Evolutionary conservation across 2,888 invertebrate species (phyloP), one percentile per base, ranked within the genome.

Genomic region (Drosophila infuscata): DNA sequence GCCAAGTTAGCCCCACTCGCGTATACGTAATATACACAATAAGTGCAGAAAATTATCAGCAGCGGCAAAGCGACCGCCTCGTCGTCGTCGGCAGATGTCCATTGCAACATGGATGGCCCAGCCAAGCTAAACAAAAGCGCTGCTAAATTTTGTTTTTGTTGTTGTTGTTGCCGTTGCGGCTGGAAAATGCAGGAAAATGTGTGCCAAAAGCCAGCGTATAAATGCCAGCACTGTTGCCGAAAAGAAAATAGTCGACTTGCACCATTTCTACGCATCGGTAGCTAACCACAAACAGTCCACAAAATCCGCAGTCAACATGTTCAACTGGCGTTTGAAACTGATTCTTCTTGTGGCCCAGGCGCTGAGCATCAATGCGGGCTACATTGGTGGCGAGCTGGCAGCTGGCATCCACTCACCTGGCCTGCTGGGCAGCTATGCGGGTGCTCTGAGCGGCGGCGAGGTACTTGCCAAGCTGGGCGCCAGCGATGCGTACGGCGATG

Each of bases 231-330:
- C 57, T 65, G 64, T 74, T 60, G 73, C 57, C 66, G 74, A 82
- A 79, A 85, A 80, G 79, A 91, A 88, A 91, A 87, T 92, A 91
- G 91, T 91, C 76, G 79, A 79, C 81, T 88, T 82, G 78, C 79
- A 85, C 80, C 90, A 85, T 85, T 80, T 83, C 81, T 81, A 79
- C 83, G 86, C 83, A 79, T 71, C 89, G 85, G 91, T 89, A 66
- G 58, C 51, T 53, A 56, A 63, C 36, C 11, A 48, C 36, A 36
- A 7, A 57, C 30, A 57, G 41, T 56, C 15, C 25, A 43, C 35
- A 58, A 15, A 15, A 30, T 29, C 11, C 32, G 35, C 7, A 29
- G 41, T 48, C 62, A 65, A 60, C 20, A 83, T 83, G 87, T 72
- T 69, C 60, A 71, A 54, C 59, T 81, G 68, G 64, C 83, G 82